Conservation (phyloP, 2,888 invertebrate species). For the Leucoptera coffeella region DNA sequence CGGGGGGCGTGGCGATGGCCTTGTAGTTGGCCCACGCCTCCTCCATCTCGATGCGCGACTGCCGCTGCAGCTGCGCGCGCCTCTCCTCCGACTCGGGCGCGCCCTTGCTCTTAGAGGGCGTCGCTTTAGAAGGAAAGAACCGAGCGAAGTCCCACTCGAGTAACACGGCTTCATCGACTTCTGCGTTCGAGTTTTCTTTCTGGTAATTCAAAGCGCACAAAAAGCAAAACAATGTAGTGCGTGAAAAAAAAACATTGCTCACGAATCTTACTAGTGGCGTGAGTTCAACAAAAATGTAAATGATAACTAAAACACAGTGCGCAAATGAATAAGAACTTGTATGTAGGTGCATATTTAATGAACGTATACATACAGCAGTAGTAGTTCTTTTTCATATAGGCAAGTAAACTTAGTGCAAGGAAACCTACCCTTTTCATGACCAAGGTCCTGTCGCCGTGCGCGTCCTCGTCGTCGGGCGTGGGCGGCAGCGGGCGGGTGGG, state of each 20-base stretch:
- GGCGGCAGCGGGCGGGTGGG: constrained; percentile 92
- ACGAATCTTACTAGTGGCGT: constrained; percentile 46
- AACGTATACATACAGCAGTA: too few species aligned
- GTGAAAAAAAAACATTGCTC: constrained; percentile 17
- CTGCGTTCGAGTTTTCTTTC: constrained; percentile 37
- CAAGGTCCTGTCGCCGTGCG: constrained; percentile 76
- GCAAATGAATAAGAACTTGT: too few species aligned
- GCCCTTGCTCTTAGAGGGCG: constrained; percentile 22
- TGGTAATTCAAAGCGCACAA: constrained; percentile 16
- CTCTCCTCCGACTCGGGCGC: constrained; percentile 38
- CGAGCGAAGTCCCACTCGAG: constrained; percentile 84
- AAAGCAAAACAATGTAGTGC: constrained; percentile 10
- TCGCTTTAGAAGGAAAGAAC: constrained; percentile 62
- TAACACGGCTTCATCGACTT: constrained; percentile 71
- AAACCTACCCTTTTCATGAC: constrained; percentile 85
- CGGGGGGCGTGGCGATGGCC: constrained; percentile 33
- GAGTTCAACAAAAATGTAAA: constrained; percentile 10
- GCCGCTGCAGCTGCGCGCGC: constrained; percentile 31
- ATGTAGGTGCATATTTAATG: too few species aligned
- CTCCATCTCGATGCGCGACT: constrained; percentile 40
- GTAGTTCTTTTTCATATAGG: too few species aligned
- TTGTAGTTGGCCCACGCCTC: constrained; percentile 40
- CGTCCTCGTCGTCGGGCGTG: constrained; percentile 88
- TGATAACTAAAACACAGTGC: not conserved
- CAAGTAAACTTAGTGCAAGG: too few species aligned